Base-by-base conservation (phyloP, 1,140 invertebrate species). In the Piezodorus guildinii region DNA sequence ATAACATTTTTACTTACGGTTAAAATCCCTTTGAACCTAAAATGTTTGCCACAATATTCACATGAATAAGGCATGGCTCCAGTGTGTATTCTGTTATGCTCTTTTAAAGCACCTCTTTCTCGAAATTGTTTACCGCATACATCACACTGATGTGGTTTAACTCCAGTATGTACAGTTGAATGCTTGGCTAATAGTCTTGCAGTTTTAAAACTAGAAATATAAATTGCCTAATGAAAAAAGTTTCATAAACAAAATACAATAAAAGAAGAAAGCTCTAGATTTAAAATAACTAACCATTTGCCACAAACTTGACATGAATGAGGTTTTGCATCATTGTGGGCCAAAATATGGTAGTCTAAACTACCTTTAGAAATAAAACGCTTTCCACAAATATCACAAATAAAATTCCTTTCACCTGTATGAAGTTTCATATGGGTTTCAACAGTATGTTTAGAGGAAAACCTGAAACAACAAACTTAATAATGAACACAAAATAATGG, bases 51-150 rank as follows among this genome's bases (percentile, higher is more conserved):
- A 69, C 85, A 87, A 71, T 81, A 85, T 70, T 84, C 81, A 68
- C 85, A 87, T 17, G 81, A 79, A 67, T 83, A 85, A 1, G 91
- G 91, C 79, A 91, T 88, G 46, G 87, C 87, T 16, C 90, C 90
- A 2, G 91, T 94, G 70, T 95, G 92, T 44, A 87, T 84, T 64
- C 81, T 73, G 63, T 79, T 76, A 70, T 83, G 81, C 71, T 83
- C 81, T 60, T 79, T 78, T 27, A 83, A 69, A 4, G 81, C 83
- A 4, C 80, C 79, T 60, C 79, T 75, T 70, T 86, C 79, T 65
- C 84, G 74, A 69, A 90, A 91, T 64, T 82, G 80, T 66, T 84
- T 76, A 1, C 84, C 84, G 70, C 87, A 90, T 49, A 83, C 80
- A 39, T 84, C 80, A 72, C 88, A 91, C 43, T 85, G 80, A 73